phyloP scores from a whole-genome alignment of 2,888 invertebrate species.

The Thereva unica region DNA sequence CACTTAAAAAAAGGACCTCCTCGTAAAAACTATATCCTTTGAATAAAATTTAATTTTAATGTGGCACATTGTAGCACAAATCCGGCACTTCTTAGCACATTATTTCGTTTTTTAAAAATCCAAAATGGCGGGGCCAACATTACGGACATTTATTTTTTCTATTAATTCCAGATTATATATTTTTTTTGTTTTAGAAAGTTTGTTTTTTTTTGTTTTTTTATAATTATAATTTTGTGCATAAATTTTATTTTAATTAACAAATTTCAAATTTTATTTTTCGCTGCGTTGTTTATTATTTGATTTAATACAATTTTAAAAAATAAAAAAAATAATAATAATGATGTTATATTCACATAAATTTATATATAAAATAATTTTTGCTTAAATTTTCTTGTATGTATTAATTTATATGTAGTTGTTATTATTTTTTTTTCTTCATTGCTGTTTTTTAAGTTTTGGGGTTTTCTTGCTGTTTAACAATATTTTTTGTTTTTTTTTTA shows the following conservation, averaged over 20 bases:
- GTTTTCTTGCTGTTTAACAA: slow-evolving; percentile 10
- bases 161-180: no score
- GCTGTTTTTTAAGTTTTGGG: not conserved
- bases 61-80: no score
- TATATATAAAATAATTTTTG: slow-evolving; percentile 31
- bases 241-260: slow-evolving; percentile 6
- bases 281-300: slow-evolving; percentile 15
- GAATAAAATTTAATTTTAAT: no score
- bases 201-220: no score
- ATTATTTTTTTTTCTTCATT: not conserved
- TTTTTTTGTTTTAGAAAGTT: no score
- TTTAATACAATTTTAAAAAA: not conserved
- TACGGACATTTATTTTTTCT: no score
- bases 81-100: no score
- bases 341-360: slow-evolving; percentile 35
- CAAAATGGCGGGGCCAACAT: no score
- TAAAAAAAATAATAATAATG: slow-evolving; percentile 28
- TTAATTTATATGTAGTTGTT: slow-evolving; percentile 28
- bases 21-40: no score
- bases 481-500: slow-evolving; percentile 16
- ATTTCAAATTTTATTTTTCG: slow-evolving; percentile 8
- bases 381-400: slow-evolving; percentile 28
- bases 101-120: no score
- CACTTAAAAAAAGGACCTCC: no score
- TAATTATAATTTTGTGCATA: no score